phyloP scores from a whole-genome alignment of 1,140 invertebrate species.

The Drosophila persimilis region DNA sequence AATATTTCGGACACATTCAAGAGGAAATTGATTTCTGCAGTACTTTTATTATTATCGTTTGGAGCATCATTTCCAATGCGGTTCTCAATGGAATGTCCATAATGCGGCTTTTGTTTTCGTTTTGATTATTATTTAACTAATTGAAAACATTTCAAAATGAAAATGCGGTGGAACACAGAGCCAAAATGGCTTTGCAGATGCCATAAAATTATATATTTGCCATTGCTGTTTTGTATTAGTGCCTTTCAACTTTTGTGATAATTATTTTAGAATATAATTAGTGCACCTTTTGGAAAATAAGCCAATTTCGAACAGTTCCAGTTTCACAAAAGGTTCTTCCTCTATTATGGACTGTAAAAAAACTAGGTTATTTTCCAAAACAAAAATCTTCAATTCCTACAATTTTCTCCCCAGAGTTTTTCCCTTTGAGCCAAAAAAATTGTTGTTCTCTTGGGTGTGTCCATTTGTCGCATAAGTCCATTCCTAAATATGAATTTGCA shows the following conservation, averaged over 20 bases:
- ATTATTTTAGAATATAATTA: constrained; percentile 31
- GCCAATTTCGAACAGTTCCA: too few relatives aligned
- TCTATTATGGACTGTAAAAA: too few relatives aligned
- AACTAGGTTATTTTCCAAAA: too few relatives aligned
- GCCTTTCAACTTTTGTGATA: neutral
- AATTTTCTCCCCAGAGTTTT: neutral
- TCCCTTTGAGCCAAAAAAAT: constrained; percentile 7
- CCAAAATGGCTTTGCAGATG: constrained; percentile 11
- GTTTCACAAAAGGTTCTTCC: too few relatives aligned
- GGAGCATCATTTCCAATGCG: too few relatives aligned
- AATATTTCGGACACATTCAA: constrained; percentile 27
- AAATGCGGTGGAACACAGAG: constrained; percentile 23
- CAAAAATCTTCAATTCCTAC: too few relatives aligned
- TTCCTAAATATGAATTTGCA: constrained; percentile 36
- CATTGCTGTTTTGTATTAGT: constrained; percentile 21
- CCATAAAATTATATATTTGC: constrained; percentile 9
- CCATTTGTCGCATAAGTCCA: constrained; percentile 13
- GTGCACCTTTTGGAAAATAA: neutral
- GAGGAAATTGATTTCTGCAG: constrained; percentile 35
- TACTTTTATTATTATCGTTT: too few relatives aligned
- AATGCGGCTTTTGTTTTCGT: neutral
- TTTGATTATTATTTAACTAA: constrained; percentile 34
- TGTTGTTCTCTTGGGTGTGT: neutral
- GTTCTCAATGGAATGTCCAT: neutral
- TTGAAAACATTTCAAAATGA: constrained; percentile 38